A percentile compares a stretch with the other conserved stretches of the same genome.
These are phyloP conservation scores for Myiozetetes cayanensis DNA, from an alignment of 2,113 vertebrate genomes.

Conservation along the genomic window DNA sequence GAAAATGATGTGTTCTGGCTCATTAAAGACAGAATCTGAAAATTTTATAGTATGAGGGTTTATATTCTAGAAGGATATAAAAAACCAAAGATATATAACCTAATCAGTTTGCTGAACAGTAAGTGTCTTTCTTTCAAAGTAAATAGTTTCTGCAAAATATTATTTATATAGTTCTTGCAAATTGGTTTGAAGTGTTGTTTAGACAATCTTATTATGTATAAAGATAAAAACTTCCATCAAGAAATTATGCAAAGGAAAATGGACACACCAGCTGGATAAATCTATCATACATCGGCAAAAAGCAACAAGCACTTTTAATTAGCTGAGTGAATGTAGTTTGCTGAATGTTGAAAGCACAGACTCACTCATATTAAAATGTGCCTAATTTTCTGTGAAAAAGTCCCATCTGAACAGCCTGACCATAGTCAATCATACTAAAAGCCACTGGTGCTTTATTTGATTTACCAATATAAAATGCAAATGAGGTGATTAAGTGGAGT, in stretches of 20 bases:
- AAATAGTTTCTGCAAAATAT: conserved; percentile 68
- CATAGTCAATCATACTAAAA: conserved; percentile 99
- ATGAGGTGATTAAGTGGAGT: conserved; percentile 99
- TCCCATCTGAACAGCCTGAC: conserved; percentile 95
- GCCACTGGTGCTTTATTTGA: conserved; percentile 99
- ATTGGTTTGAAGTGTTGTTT: conserved; percentile 74
- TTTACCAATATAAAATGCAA: conserved; percentile 99
- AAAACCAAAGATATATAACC: not conserved
- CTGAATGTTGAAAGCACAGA: conserved; percentile 85
- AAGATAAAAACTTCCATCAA: conserved; percentile 81
- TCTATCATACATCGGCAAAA: conserved; percentile 85
- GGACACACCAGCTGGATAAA: conserved; percentile 92
- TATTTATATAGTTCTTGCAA: conserved; percentile 70
- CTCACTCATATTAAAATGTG: conserved; percentile 95
- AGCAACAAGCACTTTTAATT: conserved; percentile 95
- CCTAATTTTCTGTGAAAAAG: conserved; percentile 98
- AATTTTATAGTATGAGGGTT: not conserved
- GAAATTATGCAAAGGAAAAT: conserved; percentile 80
- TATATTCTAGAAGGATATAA: not conserved
- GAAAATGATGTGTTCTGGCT: not conserved
- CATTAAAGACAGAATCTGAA: not conserved
- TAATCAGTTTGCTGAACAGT: conserved; percentile 1
- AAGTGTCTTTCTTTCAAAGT: conserved; percentile 38
- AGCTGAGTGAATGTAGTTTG: conserved; percentile 98
- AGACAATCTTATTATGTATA: conserved; percentile 79